These are phyloP conservation scores for Coregonus sp. DNA, from an alignment of 2,797 vertebrate species.

Conservation along the genomic window DNA sequence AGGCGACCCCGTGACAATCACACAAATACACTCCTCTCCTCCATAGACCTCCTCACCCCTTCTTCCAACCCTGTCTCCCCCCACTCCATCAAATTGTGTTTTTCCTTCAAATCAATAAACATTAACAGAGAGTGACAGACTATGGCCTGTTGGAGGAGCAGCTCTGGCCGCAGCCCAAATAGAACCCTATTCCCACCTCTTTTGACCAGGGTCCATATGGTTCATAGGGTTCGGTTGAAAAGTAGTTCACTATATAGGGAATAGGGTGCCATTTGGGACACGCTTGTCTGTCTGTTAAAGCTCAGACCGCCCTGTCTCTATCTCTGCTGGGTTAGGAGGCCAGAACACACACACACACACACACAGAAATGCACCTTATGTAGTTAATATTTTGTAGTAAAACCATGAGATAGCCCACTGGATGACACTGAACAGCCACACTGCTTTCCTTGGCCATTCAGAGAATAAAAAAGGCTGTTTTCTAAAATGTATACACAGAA, in stretches of 20 bases:
- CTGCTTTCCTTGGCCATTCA: too few species aligned
- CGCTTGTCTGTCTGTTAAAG: constrained; percentile 69
- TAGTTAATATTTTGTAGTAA: too few species aligned
- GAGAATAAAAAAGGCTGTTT: too few species aligned
- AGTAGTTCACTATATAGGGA: too few species aligned
- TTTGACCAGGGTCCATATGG: background rate
- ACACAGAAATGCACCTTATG: constrained; percentile 4
- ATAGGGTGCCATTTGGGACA: background rate
- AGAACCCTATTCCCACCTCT: background rate
- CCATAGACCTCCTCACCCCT: too few species aligned
- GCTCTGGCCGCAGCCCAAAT: background rate
- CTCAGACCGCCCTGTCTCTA: constrained; percentile 68
- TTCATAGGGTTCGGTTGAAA: background rate
- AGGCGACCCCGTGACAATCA: constrained; percentile 9
- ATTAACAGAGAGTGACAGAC: constrained; percentile 81
- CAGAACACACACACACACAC: constrained; percentile 12
- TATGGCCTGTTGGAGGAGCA: constrained; percentile 67
- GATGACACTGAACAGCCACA: background rate
- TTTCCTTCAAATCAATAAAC: constrained; percentile 81
- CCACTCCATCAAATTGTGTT: constrained; percentile 75
- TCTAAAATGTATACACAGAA: background rate
- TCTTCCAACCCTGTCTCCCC: too few species aligned
- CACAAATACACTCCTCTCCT: background rate
- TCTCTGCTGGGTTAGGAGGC: constrained; percentile 63
- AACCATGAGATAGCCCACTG: too few species aligned